Base-by-base conservation (phyloP, 1,140 invertebrate genomes). In the Euura saliciscinereae region DNA sequence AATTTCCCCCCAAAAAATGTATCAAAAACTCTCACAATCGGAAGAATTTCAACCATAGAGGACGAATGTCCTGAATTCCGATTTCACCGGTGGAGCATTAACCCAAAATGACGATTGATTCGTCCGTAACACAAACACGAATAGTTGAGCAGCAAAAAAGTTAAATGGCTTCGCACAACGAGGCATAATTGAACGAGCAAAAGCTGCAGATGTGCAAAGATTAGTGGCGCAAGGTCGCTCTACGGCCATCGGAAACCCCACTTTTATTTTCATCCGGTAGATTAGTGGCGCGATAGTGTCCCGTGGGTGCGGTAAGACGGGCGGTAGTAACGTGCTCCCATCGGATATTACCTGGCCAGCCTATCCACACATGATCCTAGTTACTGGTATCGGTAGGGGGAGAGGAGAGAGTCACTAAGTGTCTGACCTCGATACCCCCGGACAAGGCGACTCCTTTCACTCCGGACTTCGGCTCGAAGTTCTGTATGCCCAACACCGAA, bases 341-440 rank as follows among this genome's bases (percentile, higher is more conserved):
- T 28, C 28, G 28, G 28, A 28, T 28, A 28, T 28, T 28, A 28
- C 28, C 28, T 28, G 28, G 28, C 28, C 28, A 28, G 28, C 28
- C 28, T 28, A 28, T 28, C 28, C 28, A 28, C 28, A 28, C 28
- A 28, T 28, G 28, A 28, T 28, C 28, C 28, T 28, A 28, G 28
- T 28, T 28, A 28, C 28, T 28, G 28, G 28, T 28, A 1, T 8
- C 13, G 51, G 51, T 5, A 59, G 51, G 51, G 51, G 6, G 51
- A 59, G 3, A 8, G 64, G 44, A 73, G 76, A 77, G 75, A 74
- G 74, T 74, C 72, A 59, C 65, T 51, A 78, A 78, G 78, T 77
- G 76, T 76, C 78, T 85, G 85, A 86, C 85, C 85, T 86, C 85
- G 79, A 85, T 87, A 59, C 51, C 82, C 77, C 74, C 80, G 74